These are phyloP conservation scores for Drosophila bunnanda DNA, from an alignment of 2,888 invertebrate species.

Conservation along the genomic window DNA sequence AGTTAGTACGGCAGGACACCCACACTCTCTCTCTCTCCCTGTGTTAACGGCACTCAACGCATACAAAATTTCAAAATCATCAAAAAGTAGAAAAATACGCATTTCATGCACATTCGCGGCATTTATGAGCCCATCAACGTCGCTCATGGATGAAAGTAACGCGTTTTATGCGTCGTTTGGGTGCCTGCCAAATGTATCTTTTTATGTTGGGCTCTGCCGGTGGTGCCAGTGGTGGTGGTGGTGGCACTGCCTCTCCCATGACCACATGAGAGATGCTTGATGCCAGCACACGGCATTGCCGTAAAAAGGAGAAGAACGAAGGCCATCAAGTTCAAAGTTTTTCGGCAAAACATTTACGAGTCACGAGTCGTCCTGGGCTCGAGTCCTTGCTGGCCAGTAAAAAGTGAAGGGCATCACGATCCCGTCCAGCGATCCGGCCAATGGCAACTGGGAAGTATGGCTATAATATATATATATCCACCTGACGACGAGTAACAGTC, in stretches of 20 bases:
- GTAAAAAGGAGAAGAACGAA: constrained; percentile 58
- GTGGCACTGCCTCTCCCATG: neutral
- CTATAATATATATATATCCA: neutral
- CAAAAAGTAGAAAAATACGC: constrained; percentile 82
- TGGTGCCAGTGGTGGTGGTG: constrained; percentile 10
- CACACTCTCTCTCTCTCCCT: constrained; percentile 63
- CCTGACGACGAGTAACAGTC: constrained; percentile 9
- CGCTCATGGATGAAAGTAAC: constrained; percentile 82
- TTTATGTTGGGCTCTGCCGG: constrained; percentile 65
- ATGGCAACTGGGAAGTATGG: neutral
- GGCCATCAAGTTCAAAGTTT: constrained; percentile 82
- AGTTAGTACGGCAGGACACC: constrained; percentile 8
- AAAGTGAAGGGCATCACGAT: constrained; percentile 55
- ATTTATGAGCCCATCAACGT: constrained; percentile 82
- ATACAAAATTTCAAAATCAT: constrained; percentile 82
- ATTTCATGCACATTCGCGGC: constrained; percentile 82
- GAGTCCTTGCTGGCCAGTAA: constrained; percentile 66
- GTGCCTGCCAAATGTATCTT: constrained; percentile 79
- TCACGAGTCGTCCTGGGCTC: too few species aligned
- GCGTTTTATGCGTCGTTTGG: constrained; percentile 81
- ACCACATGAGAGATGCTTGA: constrained; percentile 34
- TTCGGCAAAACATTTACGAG: constrained; percentile 80
- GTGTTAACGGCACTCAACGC: constrained; percentile 80
- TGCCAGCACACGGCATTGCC: constrained; percentile 67
- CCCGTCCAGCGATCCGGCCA: constrained; percentile 14